Evolutionary conservation across 1,140 invertebrate species (phyloP), one percentile per base, ranked within the genome.

Genomic region (Macrobrachium rosenbergii): DNA sequence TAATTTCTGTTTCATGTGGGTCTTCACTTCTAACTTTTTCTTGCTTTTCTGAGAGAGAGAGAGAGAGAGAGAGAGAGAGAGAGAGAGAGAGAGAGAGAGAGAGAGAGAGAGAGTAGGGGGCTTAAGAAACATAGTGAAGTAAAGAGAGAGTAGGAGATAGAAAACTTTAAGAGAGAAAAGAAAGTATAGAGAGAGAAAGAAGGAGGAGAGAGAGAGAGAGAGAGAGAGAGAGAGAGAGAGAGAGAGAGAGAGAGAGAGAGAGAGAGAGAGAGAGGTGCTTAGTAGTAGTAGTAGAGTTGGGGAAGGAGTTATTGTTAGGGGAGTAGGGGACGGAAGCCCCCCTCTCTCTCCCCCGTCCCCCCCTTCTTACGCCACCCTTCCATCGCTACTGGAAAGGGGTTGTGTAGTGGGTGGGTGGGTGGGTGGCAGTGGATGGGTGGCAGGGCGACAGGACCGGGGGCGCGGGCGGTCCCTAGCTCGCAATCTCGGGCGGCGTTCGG

Each of bases 41-140:
- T 73, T 21, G 10, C n/a, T 73, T 72, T 72, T 1, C 67, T 11
- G 64, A 67, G 64, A 67, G 64, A 67, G 64, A 67, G 64, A 67
- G 64, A 67, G 64, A 67, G 64, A 67, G 64, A 67, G 64, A 64
- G 63, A 64, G 21, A 64, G 63, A 64, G 21, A 37, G 28, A 21
- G 63, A 64, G 21, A 21, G 21, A 64, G 21, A 21, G 63, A 64
- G 21, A 72, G n/a, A 16, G n/a, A 16, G n/a, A 72, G 12, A 37
- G 37, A 3, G 3, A 16, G n/a, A n/a, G n/a, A n/a, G n/a, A n/a
- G n/a, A n/a, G n/a, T n/a, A n/a, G n/a, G n/a, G n/a, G n/a, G n/a
- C 12, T 21, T 28, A n/a, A 37, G 14, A 72, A 37, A 72, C 12
- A 72, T 12, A 72, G 69, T 16, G 43, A 67, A 21, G 23, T 17